A percentile compares a stretch with the other conserved stretches of the same genome.
Conservation (phyloP, 2,797 vertebrate species). For the Tragelaphus oryx region DNA sequence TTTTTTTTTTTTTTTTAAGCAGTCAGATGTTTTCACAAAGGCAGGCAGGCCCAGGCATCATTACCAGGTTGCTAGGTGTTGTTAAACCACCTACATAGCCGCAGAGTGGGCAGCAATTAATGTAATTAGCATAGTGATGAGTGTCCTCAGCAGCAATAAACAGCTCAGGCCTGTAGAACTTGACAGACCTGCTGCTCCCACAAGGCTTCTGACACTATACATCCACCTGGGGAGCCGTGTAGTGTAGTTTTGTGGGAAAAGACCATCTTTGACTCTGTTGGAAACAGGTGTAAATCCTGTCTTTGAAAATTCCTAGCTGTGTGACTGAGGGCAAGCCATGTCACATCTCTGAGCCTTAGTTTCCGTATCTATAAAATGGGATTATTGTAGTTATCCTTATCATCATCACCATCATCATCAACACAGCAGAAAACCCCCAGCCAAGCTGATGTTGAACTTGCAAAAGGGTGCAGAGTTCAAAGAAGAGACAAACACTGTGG, state of each 20-base stretch:
- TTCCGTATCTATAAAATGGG: slow-evolving; percentile 12
- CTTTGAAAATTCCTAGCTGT: slow-evolving; percentile 20
- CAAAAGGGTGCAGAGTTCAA: neutral
- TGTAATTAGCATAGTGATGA: slow-evolving; percentile 77
- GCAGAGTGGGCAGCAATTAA: slow-evolving; percentile 78
- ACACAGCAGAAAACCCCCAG: neutral
- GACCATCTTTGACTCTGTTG: neutral
- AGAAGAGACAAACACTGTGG: neutral
- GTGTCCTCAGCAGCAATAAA: slow-evolving; percentile 75
- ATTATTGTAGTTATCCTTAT: neutral
- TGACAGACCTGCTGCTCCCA: slow-evolving; percentile 74
- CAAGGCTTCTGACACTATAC: slow-evolving; percentile 59
- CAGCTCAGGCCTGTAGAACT: slow-evolving; percentile 75
- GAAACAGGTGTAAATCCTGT: neutral
- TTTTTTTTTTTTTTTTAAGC: too few species aligned
- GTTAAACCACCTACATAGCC: slow-evolving; percentile 72
- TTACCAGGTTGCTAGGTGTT: slow-evolving; percentile 65
- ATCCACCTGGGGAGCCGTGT: slow-evolving; percentile 42
- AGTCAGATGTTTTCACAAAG: slow-evolving; percentile 55
- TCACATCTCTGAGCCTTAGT: neutral
- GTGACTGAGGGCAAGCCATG: neutral
- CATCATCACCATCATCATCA: neutral
- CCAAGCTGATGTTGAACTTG: neutral
- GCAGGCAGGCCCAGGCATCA: slow-evolving; percentile 71
- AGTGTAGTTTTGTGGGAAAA: neutral